phyloP scores from a whole-genome alignment of 2,888 invertebrate genomes.

The Lepidonotus clava region DNA sequence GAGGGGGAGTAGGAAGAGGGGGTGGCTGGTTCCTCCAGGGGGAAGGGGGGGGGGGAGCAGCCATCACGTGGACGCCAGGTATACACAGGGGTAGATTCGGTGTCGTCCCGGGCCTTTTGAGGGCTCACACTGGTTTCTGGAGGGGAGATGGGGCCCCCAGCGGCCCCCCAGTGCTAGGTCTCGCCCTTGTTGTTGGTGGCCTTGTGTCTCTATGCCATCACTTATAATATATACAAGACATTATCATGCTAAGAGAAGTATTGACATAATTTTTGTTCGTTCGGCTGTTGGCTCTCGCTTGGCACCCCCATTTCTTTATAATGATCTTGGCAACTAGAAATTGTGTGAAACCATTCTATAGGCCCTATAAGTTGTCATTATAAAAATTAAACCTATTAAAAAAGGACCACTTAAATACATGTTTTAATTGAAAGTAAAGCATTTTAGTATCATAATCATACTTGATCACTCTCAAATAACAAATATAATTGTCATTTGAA shows the following conservation, averaged over 20 bases:
- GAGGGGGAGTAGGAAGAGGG: neutral
- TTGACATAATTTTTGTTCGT: neutral
- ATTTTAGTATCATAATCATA: too few relatives aligned
- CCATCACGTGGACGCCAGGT: slow-evolving; percentile 14
- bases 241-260: neutral
- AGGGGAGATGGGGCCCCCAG: neutral
- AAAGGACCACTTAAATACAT: too few relatives aligned
- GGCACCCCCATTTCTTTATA: too few relatives aligned
- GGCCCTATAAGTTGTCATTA: too few relatives aligned
- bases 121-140: neutral
- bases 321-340: too few relatives aligned
- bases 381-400: too few relatives aligned
- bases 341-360: too few relatives aligned
- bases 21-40: neutral
- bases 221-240: neutral
- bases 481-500: too few relatives aligned
- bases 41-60: neutral
- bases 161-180: neutral
- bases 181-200: neutral
- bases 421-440: too few relatives aligned
- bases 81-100: neutral
- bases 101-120: neutral
- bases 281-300: too few relatives aligned
- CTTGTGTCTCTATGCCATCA: neutral
- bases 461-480: too few relatives aligned